Conservation (phyloP, 2,797 vertebrate species). For the Anabas testudineus region DNA sequence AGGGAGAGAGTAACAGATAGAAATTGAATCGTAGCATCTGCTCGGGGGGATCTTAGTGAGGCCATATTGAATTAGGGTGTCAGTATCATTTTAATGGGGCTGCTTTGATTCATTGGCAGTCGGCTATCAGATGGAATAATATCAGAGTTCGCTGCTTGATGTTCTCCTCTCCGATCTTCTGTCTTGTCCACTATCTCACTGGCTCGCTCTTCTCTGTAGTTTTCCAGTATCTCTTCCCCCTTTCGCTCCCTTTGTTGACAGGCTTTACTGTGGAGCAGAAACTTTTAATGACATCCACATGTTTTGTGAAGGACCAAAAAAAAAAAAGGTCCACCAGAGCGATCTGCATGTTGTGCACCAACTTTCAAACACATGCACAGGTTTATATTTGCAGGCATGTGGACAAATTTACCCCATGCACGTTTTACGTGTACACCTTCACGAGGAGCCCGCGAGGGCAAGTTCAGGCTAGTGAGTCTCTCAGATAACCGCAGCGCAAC, state of each 20-base stretch:
- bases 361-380: slow-evolving; percentile 26
- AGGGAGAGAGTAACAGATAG: slow-evolving; percentile 70
- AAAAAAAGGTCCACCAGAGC: slow-evolving; percentile 41
- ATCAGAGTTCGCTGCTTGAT: slow-evolving; percentile 58
- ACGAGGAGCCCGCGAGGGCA: slow-evolving; percentile 69
- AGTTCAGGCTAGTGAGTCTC: slow-evolving; percentile 72
- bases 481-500: slow-evolving; percentile 65
- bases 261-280: slow-evolving; percentile 65
- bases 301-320: slow-evolving; percentile 60
- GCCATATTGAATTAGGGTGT: slow-evolving; percentile 80
- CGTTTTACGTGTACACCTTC: slow-evolving; percentile 12
- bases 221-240: slow-evolving; percentile 42
- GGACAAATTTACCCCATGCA: slow-evolving; percentile 4
- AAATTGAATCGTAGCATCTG: slow-evolving; percentile 80
- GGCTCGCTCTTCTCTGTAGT: slow-evolving; percentile 11
- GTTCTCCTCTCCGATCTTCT: slow-evolving; percentile 52
- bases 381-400: slow-evolving; percentile 32
- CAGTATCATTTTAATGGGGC: slow-evolving; percentile 76
- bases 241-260: slow-evolving; percentile 45
- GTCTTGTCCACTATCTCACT: slow-evolving; percentile 19
- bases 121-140: slow-evolving; percentile 69
- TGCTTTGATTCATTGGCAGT: slow-evolving; percentile 71
- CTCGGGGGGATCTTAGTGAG: slow-evolving; percentile 71
- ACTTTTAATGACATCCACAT: slow-evolving; percentile 79
- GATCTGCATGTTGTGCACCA: slow-evolving; percentile 20